These are phyloP conservation scores for Hydrophis major DNA, from an alignment of 2,797 vertebrate genomes.

Conservation along the genomic window DNA sequence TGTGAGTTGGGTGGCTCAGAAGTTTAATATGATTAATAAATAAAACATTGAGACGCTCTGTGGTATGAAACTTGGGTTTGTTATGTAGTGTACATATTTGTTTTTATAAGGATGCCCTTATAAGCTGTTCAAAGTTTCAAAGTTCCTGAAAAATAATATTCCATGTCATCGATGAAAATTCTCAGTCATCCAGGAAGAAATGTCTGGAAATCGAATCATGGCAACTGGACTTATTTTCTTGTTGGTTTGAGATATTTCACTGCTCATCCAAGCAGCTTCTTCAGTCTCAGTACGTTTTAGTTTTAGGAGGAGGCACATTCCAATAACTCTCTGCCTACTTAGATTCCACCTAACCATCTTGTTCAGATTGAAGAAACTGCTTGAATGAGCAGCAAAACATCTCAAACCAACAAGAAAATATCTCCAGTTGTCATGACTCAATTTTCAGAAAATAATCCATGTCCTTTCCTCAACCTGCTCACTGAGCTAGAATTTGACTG, in stretches of 20 bases:
- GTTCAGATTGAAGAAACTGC: background rate
- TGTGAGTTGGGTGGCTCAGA: background rate
- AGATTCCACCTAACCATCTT: background rate
- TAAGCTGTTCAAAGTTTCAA: background rate
- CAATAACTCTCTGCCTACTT: background rate
- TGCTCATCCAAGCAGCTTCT: background rate
- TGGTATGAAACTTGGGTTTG: background rate
- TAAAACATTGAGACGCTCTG: background rate
- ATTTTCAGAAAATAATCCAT: background rate
- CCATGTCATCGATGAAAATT: background rate
- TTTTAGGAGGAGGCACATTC: background rate
- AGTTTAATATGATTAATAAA: background rate
- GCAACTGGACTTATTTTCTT: background rate
- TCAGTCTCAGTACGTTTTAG: background rate
- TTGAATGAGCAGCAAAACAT: background rate
- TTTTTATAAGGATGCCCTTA: background rate
- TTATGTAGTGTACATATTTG: background rate
- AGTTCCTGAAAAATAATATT: background rate
- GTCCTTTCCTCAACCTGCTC: background rate
- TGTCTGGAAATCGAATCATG: background rate
- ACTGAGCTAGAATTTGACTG: background rate
- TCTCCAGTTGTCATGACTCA: background rate
- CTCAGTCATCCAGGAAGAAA: background rate
- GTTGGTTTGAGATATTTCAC: background rate
- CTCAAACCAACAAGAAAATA: background rate